Evolutionary conservation across 1,140 invertebrate genomes (phyloP), one percentile per base, ranked within the genome.

Genomic region (Apolygus lucorum): DNA sequence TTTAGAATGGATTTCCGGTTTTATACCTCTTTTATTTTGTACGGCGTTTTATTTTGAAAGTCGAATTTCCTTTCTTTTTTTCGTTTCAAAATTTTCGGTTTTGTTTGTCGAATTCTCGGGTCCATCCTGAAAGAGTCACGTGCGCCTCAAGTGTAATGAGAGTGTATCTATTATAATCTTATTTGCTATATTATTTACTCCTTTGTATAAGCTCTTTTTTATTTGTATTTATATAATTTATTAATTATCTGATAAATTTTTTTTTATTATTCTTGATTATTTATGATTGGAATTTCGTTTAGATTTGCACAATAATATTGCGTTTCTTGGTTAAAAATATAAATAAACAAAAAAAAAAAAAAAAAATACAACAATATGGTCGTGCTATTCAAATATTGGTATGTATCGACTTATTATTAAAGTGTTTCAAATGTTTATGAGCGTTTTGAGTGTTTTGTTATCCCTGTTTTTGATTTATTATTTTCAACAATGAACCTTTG

Each of bases 141-240:
- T 17, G 34, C 17, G 34, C 34, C 17, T 42, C 34, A 4, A 65
- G 13, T 65, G 34, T 65, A 8, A 62, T 67, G 65, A 67, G 65
- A 42, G 26, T 28, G 29, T 42, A 42, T 26, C 28, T 68, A 59
- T 68, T 26, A 24, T 29, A 54, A 59, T 59, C 54, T 54, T 68
- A 68, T 68, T 42, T 68, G 27, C 49, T 54, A 68, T 68, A 52
- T n/a, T n/a, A 49, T 59, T 59, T 59, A 59, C 54, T 59, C 54
- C 22, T 11, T 59, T 59, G 68, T 69, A 69, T 69, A 69, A 69
- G 68, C 68, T 69, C 54, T 69, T 64, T 67, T 67, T 70, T 70
- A 54, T 70, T 70, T 70, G 65, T 70, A 67, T 66, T 70, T 67
- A 70, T 70, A 66, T 70, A 52, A 70, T 70, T 70, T 66, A 67